Base-by-base conservation (phyloP, 2,888 invertebrate species). In the Iselma pallidipennis region DNA sequence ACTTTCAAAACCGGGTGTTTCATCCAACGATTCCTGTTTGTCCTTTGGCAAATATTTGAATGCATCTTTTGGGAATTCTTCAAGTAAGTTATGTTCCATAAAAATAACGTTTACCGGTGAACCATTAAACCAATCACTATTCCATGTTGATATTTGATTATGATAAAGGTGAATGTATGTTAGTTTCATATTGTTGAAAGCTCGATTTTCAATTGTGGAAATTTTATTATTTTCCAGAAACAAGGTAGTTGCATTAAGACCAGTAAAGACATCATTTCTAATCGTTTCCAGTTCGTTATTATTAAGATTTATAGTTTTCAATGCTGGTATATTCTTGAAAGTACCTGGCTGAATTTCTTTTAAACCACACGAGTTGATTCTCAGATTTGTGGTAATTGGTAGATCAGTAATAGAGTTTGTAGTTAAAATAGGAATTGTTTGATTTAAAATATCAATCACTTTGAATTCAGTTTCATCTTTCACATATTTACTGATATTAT, bases 91-190 rank as follows among this genome's bases (percentile, higher is more conserved):
- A 16, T 29, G 9, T 1, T 6, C 4, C 3, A 50, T 16, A 4
- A 28, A 50, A 2, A 50, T 19, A 2, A 12, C 4, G 3, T 19
- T 4, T 19, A 61, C 61, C 0, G 75, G 74, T 48, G 67, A 67
- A 28, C 69, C 60, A 29, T 53, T 29, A 49, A 75, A 74, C 74
- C 74, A 75, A n/a, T 70, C 66, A 7, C 61, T 33, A 53, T 71
- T 66, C 73, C 72, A 72, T 16, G n/a, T 51, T 7, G 61, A 26
- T 9, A 74, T 48, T 48, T 66, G 62, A 52, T 75, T 75, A 50
- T 66, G 49, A 49, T 70, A 69, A 26, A 75, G 60, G 29, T 69
- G 66, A 14, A 75, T 16, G 21, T 49, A 52, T 21, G 26, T 31
- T 26, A 59, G 14, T 48, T 25, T 29, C 16, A 60, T 14, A 49